phyloP scores from a whole-genome alignment of 1,140 invertebrate species.

The Apis mellifera region DNA sequence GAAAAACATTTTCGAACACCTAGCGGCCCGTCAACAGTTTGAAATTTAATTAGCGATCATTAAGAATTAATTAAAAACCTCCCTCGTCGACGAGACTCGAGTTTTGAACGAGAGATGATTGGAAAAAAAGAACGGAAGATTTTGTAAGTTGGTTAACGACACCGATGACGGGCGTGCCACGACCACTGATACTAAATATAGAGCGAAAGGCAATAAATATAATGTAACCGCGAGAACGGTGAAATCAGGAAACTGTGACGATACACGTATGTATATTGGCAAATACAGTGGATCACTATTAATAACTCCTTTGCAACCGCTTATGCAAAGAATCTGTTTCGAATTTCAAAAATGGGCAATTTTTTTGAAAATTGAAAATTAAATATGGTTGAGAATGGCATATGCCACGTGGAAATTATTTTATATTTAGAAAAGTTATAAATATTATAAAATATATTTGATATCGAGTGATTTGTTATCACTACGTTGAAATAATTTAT shows the following conservation, averaged over 20 bases:
- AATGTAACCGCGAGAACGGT: background rate
- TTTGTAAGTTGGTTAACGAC: background rate
- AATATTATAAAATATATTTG: too few relatives aligned
- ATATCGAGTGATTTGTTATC: too few relatives aligned
- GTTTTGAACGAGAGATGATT: background rate
- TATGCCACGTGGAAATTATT: too few relatives aligned
- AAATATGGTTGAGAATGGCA: too few relatives aligned
- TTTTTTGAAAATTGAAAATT: too few relatives aligned
- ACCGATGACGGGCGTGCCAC: background rate
- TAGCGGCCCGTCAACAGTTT: background rate
- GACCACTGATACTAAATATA: slow-evolving; percentile 21
- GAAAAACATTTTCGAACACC: slow-evolving; percentile 18
- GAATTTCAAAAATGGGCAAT: too few relatives aligned
- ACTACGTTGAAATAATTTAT: too few relatives aligned
- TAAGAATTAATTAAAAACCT: slow-evolving; percentile 5
- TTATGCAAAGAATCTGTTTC: too few relatives aligned
- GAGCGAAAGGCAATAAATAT: slow-evolving; percentile 42
- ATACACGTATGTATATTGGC: too few relatives aligned
- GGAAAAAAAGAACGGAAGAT: background rate
- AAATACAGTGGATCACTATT: too few relatives aligned
- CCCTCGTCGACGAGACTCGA: background rate
- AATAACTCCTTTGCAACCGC: too few relatives aligned
- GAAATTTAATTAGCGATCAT: slow-evolving; percentile 42
- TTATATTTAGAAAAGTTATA: too few relatives aligned
- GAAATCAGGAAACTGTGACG: slow-evolving; percentile 30